phyloP scores from a whole-genome alignment of 2,113 vertebrate species.

The Brachypodius melanocephalos region DNA sequence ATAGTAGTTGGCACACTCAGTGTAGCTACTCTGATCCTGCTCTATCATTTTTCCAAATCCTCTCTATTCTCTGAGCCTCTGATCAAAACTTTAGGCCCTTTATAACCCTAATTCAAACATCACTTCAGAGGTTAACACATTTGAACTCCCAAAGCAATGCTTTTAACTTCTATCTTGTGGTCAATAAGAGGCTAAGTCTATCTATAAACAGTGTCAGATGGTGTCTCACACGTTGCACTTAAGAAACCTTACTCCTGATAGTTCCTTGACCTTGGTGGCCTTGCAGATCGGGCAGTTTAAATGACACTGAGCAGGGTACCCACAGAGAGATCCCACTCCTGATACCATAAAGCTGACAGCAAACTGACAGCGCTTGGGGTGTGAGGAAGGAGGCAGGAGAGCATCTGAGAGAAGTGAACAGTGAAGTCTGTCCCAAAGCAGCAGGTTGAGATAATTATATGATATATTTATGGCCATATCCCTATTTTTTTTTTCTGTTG shows the following conservation, averaged over 20 bases:
- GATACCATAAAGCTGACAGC: constrained; percentile 46
- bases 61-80: constrained; percentile 40
- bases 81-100: constrained; percentile 70
- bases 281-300: constrained; percentile 62
- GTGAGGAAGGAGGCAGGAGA: background rate
- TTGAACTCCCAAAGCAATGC: constrained; percentile 74
- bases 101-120: constrained; percentile 79
- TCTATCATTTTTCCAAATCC: constrained; percentile 53
- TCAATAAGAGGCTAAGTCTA: constrained; percentile 74
- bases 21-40: constrained; percentile 63
- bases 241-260: constrained; percentile 81
- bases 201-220: constrained; percentile 86
- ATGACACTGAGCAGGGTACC: constrained; percentile 78
- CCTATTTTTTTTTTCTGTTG: background rate
- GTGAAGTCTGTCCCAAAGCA: background rate
- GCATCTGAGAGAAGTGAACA: background rate
- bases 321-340: constrained; percentile 48
- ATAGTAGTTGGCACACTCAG: constrained; percentile 58
- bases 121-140: constrained; percentile 81
- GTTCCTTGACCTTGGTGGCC: constrained; percentile 79
- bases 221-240: constrained; percentile 84
- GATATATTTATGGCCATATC: background rate
- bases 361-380: background rate
- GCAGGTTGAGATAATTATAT: background rate
- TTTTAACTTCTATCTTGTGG: constrained; percentile 83